Conservation (phyloP, 2,888 invertebrate species). For the Cheilosia variabilis region DNA sequence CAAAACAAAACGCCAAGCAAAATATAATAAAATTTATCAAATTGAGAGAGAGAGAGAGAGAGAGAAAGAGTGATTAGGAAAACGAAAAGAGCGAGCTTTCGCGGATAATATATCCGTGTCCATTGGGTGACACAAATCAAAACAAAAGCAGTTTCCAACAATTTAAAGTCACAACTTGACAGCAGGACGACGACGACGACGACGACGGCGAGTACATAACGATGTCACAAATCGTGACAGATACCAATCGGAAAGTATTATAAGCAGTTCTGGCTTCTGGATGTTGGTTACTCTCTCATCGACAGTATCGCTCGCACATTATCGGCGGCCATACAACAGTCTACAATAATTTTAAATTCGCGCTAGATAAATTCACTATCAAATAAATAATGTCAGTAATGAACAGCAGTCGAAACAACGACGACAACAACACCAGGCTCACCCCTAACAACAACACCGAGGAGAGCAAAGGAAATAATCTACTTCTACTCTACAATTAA, state of each 20-base stretch:
- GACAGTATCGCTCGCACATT: slow-evolving; percentile 31
- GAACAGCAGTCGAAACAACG: slow-evolving; percentile 48
- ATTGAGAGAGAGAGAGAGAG: slow-evolving; percentile 28
- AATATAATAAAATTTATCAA: slow-evolving; percentile 35
- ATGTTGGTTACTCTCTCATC: slow-evolving; percentile 33
- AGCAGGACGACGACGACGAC: slow-evolving; percentile 32
- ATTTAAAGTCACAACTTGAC: slow-evolving; percentile 18
- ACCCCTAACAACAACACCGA: slow-evolving; percentile 39
- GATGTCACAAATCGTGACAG: slow-evolving; percentile 59
- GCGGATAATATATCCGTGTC: slow-evolving; percentile 52
- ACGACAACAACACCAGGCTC: slow-evolving; percentile 24
- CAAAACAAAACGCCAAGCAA: slow-evolving; percentile 58
- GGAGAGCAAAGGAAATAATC: slow-evolving; percentile 66
- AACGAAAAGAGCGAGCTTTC: slow-evolving; percentile 51
- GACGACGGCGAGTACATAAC: slow-evolving; percentile 28
- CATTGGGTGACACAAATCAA: slow-evolving; percentile 65
- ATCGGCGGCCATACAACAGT: slow-evolving; percentile 10
- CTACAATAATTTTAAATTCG: slow-evolving; percentile 9
- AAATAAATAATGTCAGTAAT: slow-evolving; percentile 72
- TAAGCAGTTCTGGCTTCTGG: slow-evolving; percentile 36
- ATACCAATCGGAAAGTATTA: slow-evolving; percentile 46
- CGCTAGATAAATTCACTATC: slow-evolving; percentile 62
- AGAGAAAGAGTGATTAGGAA: slow-evolving; percentile 1
- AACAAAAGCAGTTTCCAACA: slow-evolving; percentile 52
- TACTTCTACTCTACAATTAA: slow-evolving; percentile 65